Evolutionary conservation across 2,888 invertebrate species (phyloP).

Genomic region (Lasioglossum figueresi): DNA sequence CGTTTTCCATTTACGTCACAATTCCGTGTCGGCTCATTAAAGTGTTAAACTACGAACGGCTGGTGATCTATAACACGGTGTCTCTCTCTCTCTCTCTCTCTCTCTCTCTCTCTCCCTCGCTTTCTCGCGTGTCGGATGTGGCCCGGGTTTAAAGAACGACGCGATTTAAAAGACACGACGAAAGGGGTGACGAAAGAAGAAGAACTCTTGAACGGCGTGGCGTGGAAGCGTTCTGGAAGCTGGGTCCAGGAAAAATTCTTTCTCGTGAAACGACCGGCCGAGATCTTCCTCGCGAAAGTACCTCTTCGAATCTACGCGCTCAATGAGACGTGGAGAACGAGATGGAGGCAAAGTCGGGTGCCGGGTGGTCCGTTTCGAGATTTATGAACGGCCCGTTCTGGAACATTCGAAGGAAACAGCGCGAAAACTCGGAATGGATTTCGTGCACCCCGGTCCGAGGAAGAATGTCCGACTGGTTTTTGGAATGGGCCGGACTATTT

Average conservation of each 20-base stretch:
- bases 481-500: slow-evolving; percentile 33
- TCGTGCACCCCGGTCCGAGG: slow-evolving; percentile 47
- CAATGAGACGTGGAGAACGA: slow-evolving; percentile 72
- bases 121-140: neutral
- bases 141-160: neutral
- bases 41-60: neutral
- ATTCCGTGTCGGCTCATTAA: slow-evolving; percentile 2
- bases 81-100: neutral
- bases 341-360: slow-evolving; percentile 58
- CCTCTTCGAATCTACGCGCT: slow-evolving; percentile 68
- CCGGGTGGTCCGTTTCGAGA: slow-evolving; percentile 77
- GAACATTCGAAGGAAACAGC: slow-evolving; percentile 70
- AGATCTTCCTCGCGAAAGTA: slow-evolving; percentile 52
- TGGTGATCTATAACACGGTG: slow-evolving; percentile 1
- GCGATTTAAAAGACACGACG: slow-evolving; percentile 10
- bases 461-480: slow-evolving; percentile 64
- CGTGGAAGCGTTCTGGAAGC: neutral
- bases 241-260: slow-evolving; percentile 48
- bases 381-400: slow-evolving; percentile 73
- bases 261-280: slow-evolving; percentile 51
- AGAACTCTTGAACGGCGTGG: slow-evolving; percentile 9
- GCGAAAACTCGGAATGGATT: slow-evolving; percentile 65
- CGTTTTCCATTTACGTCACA: neutral
- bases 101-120: neutral
- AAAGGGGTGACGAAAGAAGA: slow-evolving; percentile 43